Conservation (phyloP, 2,797 vertebrate genomes). For the Crossoptilon crossoptilon region DNA sequence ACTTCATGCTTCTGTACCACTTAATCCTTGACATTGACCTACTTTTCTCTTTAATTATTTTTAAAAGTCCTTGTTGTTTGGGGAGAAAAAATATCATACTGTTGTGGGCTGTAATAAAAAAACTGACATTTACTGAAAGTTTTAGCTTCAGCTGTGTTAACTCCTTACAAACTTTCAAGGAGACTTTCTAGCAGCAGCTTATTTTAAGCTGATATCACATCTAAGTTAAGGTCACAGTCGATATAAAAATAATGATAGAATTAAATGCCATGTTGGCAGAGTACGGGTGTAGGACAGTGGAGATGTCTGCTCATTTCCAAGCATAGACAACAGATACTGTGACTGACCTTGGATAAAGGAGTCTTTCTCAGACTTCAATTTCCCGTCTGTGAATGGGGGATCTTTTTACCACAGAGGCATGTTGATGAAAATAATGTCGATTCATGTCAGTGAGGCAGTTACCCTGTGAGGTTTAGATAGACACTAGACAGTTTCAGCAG, state of each 20-base stretch:
- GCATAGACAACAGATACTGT: background rate
- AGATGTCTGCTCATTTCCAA: background rate
- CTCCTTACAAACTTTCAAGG: background rate
- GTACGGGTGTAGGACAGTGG: background rate
- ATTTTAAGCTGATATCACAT: background rate
- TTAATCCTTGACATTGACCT: conserved; percentile 73
- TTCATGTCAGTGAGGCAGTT: background rate
- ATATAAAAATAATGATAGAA: background rate
- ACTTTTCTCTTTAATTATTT: conserved; percentile 77
- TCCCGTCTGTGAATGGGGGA: background rate
- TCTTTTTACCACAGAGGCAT: background rate
- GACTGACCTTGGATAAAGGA: conserved; percentile 47
- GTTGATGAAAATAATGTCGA: background rate
- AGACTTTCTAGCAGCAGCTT: background rate
- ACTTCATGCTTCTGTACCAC: conserved; percentile 8
- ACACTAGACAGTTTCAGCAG: background rate
- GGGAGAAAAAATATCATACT: conserved; percentile 20
- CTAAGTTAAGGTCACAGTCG: conserved; percentile 2
- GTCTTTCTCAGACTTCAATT: conserved; percentile 12
- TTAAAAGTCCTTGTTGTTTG: conserved; percentile 69
- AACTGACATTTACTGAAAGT: background rate
- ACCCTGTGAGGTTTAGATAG: background rate
- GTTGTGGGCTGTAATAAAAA: conserved; percentile 46
- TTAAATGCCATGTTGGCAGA: background rate
- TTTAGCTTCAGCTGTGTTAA: background rate